Evolutionary conservation across 2,888 invertebrate genomes (phyloP).

Genomic region (Diarsia rubi): DNA sequence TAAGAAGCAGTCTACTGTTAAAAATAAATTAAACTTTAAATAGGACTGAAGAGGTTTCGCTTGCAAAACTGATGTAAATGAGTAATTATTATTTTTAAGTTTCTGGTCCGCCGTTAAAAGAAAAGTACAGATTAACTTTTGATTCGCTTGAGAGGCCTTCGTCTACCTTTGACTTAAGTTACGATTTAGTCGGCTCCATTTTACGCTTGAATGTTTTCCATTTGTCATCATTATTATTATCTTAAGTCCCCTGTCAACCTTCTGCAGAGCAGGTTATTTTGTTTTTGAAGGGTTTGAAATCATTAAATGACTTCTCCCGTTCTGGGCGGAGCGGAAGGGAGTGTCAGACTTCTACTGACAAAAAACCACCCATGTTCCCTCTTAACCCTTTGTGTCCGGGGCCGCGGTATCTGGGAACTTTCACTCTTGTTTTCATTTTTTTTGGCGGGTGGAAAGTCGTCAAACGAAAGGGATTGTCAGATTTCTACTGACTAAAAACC

Average conservation of each 20-base stretch:
- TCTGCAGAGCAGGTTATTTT: not conserved
- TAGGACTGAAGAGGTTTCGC: slow-evolving; percentile 43
- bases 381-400: too few relatives aligned
- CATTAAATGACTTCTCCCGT: too few relatives aligned
- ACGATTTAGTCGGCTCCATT: slow-evolving; percentile 8
- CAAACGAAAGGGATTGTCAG: too few relatives aligned
- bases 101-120: slow-evolving; percentile 22
- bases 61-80: slow-evolving; percentile 39
- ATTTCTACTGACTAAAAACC: too few relatives aligned
- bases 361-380: too few relatives aligned
- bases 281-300: too few relatives aligned
- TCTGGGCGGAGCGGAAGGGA: too few relatives aligned
- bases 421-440: too few relatives aligned
- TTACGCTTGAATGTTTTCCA: slow-evolving; percentile 24
- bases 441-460: too few relatives aligned
- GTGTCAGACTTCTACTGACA: too few relatives aligned
- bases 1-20: slow-evolving; percentile 61
- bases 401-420: too few relatives aligned
- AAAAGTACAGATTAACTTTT: slow-evolving; percentile 36
- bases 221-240: slow-evolving; percentile 33
- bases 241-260: slow-evolving; percentile 16
- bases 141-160: slow-evolving; percentile 12
- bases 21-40: slow-evolving; percentile 65
- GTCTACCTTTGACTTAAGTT: slow-evolving; percentile 6
- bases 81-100: slow-evolving; percentile 48